phyloP scores from a whole-genome alignment of 2,888 invertebrate genomes.

The Caenorhabditis sp. region DNA sequence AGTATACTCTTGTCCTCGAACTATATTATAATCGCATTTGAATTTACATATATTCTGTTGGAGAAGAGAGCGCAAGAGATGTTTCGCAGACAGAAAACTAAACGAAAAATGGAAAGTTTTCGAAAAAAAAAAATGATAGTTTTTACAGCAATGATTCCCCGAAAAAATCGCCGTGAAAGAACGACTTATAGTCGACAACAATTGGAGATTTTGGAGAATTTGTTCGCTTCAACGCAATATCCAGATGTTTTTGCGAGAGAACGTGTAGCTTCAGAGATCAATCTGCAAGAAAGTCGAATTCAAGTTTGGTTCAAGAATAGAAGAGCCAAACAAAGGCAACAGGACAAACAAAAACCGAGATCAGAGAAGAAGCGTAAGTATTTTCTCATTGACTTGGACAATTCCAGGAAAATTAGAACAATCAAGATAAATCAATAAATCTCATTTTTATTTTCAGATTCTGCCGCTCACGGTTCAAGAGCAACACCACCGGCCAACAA shows the following conservation, averaged over 20 bases:
- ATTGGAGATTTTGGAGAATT: constrained; percentile 54
- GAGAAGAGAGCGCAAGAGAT: neutral
- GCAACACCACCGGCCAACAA: neutral
- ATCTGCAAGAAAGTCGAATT: constrained; percentile 65
- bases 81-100: neutral
- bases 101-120: constrained; percentile 3
- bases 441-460: neutral
- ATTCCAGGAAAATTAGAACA: neutral
- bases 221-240: constrained; percentile 56
- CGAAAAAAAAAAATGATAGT: neutral
- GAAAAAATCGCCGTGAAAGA: constrained; percentile 63
- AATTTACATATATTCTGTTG: constrained; percentile 28
- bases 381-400: neutral
- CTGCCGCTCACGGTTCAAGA: neutral
- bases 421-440: neutral
- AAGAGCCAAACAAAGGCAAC: constrained; percentile 66
- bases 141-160: constrained; percentile 55
- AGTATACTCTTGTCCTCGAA: constrained; percentile 15
- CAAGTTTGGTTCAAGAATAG: constrained; percentile 70
- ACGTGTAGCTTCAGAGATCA: constrained; percentile 64
- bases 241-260: constrained; percentile 67
- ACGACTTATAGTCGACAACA: constrained; percentile 68
- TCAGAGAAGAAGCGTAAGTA: constrained; percentile 25
- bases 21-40: constrained; percentile 36
- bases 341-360: constrained; percentile 66